Evolutionary conservation across 2,113 vertebrate species (phyloP).

Genomic region (Pedionomus torquatus): DNA sequence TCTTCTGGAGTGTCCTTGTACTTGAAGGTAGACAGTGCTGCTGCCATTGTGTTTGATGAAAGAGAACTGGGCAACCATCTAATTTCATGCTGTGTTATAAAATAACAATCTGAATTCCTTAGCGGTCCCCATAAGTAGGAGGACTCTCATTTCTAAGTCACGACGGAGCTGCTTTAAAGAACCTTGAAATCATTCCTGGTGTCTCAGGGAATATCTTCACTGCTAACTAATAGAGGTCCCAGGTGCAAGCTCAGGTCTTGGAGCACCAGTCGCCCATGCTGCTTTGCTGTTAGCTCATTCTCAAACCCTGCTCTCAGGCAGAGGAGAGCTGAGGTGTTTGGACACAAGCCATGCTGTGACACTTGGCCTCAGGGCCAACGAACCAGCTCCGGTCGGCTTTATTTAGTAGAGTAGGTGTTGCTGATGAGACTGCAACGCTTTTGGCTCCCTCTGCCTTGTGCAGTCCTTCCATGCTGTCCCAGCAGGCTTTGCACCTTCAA

Average conservation of each 20-base stretch:
- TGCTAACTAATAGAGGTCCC: neutral
- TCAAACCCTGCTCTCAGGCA: neutral
- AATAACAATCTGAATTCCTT: neutral
- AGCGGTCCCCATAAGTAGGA: neutral
- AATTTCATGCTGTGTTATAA: neutral
- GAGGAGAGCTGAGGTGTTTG: neutral
- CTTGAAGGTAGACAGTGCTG: neutral
- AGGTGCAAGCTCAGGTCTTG: neutral
- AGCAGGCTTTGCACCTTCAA: conserved; percentile 2
- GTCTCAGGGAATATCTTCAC: neutral
- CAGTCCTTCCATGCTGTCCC: neutral
- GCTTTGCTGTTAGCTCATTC: neutral
- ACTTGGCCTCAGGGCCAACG: neutral
- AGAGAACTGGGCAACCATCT: neutral
- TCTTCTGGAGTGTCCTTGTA: neutral
- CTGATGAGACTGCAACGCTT: neutral
- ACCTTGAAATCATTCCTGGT: neutral
- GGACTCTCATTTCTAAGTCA: neutral
- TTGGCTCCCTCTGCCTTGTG: neutral
- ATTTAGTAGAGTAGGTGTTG: conserved; percentile 31
- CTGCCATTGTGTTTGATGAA: neutral
- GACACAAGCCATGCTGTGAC: conserved; percentile 19
- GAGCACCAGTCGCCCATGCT: neutral
- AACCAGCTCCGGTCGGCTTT: neutral
- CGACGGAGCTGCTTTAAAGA: neutral